These are phyloP conservation scores for Chamaetylas fuelleborni DNA, from an alignment of 2,113 vertebrate species.

Conservation along the genomic window DNA sequence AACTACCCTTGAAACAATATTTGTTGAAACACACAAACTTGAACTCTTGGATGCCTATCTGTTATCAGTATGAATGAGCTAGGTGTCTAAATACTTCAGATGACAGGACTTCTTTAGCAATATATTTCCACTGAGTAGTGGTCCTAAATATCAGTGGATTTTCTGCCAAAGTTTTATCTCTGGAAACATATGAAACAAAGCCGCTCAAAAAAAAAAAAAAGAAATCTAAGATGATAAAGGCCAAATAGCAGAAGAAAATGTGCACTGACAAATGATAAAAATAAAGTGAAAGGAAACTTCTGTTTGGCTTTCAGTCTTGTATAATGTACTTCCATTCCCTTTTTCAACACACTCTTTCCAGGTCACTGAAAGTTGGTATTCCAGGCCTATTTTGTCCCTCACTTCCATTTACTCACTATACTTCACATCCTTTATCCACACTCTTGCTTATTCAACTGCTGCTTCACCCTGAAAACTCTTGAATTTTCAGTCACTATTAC, in stretches of 20 bases:
- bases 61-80: background rate
- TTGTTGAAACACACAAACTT: background rate
- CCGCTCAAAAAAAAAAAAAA: background rate
- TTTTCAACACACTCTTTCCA: background rate
- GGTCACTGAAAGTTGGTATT: background rate
- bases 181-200: background rate
- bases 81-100: background rate
- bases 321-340: background rate
- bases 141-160: background rate
- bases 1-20: background rate
- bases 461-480: background rate
- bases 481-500: background rate
- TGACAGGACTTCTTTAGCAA: background rate
- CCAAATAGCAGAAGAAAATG: background rate
- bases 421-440: background rate
- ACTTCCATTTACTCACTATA: background rate
- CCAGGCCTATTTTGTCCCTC: background rate
- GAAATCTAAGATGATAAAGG: background rate
- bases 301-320: background rate
- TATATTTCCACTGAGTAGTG: background rate
- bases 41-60: background rate
- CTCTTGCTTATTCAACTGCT: background rate
- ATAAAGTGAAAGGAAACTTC: background rate
- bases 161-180: background rate
- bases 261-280: fast-evolving